These are phyloP conservation scores for Pocillopora damicornis DNA, from an alignment of 64 coral and sea anemone species.

Conservation along the genomic window DNA sequence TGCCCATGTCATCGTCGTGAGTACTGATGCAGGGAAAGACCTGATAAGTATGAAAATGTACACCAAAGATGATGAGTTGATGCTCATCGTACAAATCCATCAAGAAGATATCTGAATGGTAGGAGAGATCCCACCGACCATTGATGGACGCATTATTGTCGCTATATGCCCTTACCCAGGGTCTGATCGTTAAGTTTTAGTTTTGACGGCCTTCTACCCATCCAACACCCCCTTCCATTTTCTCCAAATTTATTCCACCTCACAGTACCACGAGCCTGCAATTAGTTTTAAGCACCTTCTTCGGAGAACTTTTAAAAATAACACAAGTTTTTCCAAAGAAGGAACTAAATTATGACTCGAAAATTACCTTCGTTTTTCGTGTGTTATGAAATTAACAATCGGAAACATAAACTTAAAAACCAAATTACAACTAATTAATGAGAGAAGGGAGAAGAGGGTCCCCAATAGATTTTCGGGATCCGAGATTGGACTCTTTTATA, in stretches of 20 bases:
- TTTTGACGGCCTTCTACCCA: neutral
- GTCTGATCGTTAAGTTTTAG: neutral
- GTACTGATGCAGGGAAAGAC: neutral
- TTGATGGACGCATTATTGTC: slow-evolving; percentile 28
- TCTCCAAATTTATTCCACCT: neutral
- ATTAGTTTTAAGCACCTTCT: too few species aligned
- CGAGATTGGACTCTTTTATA: too few species aligned
- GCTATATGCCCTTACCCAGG: neutral
- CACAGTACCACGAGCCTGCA: too few species aligned
- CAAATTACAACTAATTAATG: too few species aligned
- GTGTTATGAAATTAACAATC: too few species aligned
- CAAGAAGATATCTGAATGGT: neutral
- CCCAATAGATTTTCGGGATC: too few species aligned
- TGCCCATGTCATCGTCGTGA: slow-evolving; percentile 31
- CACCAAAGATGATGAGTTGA: slow-evolving; percentile 19
- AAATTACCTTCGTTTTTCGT: too few species aligned
- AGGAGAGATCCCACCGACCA: slow-evolving; percentile 13
- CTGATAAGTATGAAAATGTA: neutral
- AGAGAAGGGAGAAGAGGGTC: too few species aligned
- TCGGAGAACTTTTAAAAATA: too few species aligned
- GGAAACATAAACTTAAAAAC: too few species aligned
- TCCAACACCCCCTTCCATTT: too few species aligned
- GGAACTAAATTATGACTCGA: neutral
- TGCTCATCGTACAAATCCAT: neutral
- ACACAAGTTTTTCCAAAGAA: neutral